Evolutionary conservation across 2,888 invertebrate species (phyloP).

Genomic region (Neoascia interrupta): DNA sequence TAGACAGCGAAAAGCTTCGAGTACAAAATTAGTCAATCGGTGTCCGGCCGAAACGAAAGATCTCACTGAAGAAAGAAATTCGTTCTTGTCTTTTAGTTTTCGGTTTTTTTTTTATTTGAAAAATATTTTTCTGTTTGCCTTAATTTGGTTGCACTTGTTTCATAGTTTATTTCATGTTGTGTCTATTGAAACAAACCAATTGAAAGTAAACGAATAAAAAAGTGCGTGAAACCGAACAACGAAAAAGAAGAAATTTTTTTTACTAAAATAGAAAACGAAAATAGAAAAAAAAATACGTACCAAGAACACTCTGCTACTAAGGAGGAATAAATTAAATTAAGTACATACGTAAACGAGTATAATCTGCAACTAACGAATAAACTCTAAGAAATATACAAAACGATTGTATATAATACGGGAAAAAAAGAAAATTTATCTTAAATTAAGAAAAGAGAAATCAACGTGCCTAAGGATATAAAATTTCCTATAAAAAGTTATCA

Average conservation of each 20-base stretch:
- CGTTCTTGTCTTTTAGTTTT: conserved; percentile 65
- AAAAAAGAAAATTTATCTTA: too few relatives aligned
- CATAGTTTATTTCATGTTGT: conserved; percentile 52
- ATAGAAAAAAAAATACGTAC: conserved; percentile 8
- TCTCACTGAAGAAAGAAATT: conserved; percentile 72
- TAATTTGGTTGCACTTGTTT: conserved; percentile 25
- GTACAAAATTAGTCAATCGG: conserved; percentile 79
- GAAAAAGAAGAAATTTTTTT: background rate
- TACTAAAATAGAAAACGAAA: conserved; percentile 13
- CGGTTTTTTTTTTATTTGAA: conserved; percentile 41
- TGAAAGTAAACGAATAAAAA: conserved; percentile 39
- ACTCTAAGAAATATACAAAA: conserved; percentile 13
- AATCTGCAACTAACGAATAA: conserved; percentile 19
- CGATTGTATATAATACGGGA: background rate
- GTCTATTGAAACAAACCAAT: conserved; percentile 34
- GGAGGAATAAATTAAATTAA: conserved; percentile 2
- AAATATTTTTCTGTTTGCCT: conserved; percentile 29
- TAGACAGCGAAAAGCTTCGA: conserved; percentile 71
- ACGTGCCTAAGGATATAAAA: conserved; percentile 25
- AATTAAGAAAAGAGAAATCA: conserved; percentile 5
- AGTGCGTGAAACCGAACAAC: conserved; percentile 3
- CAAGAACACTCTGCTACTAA: conserved; percentile 47
- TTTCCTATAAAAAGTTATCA: background rate
- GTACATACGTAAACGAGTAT: conserved; percentile 6
- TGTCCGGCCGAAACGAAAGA: conserved; percentile 80